phyloP scores from a whole-genome alignment of 2,797 vertebrate genomes.

The Garrulus glandarius region DNA sequence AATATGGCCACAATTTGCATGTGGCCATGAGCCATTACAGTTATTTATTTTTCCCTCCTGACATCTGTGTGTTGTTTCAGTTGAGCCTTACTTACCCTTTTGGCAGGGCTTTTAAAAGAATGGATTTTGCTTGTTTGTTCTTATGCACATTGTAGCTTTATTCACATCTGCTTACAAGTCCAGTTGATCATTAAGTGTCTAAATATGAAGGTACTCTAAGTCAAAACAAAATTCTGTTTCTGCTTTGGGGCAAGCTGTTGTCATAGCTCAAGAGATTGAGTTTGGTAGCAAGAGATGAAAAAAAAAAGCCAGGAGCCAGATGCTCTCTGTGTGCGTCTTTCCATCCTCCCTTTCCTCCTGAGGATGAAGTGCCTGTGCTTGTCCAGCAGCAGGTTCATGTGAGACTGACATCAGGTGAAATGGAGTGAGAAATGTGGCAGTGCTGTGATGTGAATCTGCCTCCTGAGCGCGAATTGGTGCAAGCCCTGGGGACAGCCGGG shows the following conservation, averaged over 20 bases:
- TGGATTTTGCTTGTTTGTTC: background rate
- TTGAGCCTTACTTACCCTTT: constrained; percentile 42
- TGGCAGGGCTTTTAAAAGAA: constrained; percentile 5
- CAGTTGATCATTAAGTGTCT: background rate
- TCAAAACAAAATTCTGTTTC: background rate
- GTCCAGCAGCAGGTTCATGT: background rate
- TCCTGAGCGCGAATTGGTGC: background rate
- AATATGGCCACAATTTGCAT: constrained; percentile 11
- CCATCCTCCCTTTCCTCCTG: background rate
- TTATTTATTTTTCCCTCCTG: constrained; percentile 37
- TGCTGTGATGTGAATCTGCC: background rate
- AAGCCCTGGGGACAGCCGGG: background rate
- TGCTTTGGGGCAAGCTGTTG: background rate
- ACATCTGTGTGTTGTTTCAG: constrained; percentile 45
- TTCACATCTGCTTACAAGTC: constrained; percentile 24
- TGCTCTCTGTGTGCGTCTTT: background rate
- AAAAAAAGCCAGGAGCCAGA: background rate
- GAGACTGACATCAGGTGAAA: background rate
- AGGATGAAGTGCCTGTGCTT: background rate
- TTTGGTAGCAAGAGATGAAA: background rate
- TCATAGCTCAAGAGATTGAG: background rate
- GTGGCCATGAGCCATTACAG: constrained; percentile 7
- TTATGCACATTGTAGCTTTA: background rate
- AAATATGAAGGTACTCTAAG: background rate
- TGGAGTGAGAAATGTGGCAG: rapidly evolving